Evolutionary conservation across 2,888 invertebrate species (phyloP).

Genomic region (Napeogenes sylphis): DNA sequence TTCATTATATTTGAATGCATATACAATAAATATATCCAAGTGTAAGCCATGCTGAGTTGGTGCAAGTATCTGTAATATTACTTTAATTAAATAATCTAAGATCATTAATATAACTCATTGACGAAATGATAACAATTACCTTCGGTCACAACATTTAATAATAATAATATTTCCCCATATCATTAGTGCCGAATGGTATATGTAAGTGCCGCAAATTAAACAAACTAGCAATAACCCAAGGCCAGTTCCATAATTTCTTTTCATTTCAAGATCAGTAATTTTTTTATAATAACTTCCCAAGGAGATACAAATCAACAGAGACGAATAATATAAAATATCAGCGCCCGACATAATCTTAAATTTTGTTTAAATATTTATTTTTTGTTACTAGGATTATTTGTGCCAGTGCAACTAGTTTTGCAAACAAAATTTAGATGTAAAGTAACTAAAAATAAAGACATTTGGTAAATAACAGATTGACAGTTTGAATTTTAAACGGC

Average conservation of each 20-base stretch:
- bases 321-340: conserved; percentile 46
- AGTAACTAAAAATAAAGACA: no score
- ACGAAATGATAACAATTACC: conserved; percentile 53
- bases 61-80: conserved; percentile 81
- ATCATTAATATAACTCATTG: no score
- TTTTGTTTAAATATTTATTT: neutral
- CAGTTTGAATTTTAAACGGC: no score
- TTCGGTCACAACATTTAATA: conserved; percentile 74
- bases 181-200: conserved; percentile 78
- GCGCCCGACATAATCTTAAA: conserved; percentile 35
- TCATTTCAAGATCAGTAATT: conserved; percentile 66
- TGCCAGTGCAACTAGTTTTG: neutral
- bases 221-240: conserved; percentile 77
- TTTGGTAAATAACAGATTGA: no score
- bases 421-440: neutral
- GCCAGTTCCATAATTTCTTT: conserved; percentile 78
- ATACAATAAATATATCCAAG: conserved; percentile 87
- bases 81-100: neutral
- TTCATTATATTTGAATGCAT: conserved; percentile 83
- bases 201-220: conserved; percentile 79
- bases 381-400: neutral
- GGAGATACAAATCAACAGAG: conserved; percentile 69
- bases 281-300: conserved; percentile 79
- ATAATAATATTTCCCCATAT: conserved; percentile 80
- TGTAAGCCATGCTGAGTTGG: conserved; percentile 82